Evolutionary conservation across 2,888 invertebrate genomes (phyloP), one percentile per base, ranked within the genome.

Genomic region (Caenorhabditis afra): DNA sequence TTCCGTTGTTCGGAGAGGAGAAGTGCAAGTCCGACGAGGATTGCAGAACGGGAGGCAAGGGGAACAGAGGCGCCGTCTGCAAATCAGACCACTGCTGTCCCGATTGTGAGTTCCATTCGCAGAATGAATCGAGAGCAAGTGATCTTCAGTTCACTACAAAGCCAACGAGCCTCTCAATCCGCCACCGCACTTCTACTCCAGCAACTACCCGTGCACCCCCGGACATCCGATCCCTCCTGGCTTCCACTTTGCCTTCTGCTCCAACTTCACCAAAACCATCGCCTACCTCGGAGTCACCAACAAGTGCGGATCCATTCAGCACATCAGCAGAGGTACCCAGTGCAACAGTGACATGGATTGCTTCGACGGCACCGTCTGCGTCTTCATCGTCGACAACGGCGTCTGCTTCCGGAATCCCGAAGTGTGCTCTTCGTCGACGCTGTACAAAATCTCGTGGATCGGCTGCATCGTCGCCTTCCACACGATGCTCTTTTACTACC

Each of bases 101-200:
- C 23, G 49, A 67, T 8, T 67, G 67, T 67, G 41, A 50, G 67
- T 67, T 5, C 3, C 11, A 20, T 11, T 37, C 18, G 12, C 14
- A 10, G 11, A 41, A 14, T 45, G 14, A 3, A 11, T 41, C n/a
- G 41, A 11, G 14, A 41, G n/a, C 41, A 8, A 3, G 3, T 41
- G 11, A 11, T 11, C 39, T 65, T 66, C 58, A 67, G 67, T 50
- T 58, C 57, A 50, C 16, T 49, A 49, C 11, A 16, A 3, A 4
- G 12, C 39, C n/a, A 23, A 50, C 47, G 41, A 67, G n/a, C 41
- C 49, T 37, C 41, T 67, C 18, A 37, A 22, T 3, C 67, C 67
- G n/a, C 67, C 67, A 0, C 14, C 57, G n/a, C 58, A 67, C 22
- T 67, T 67, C 20, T 67, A 67, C 45, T n/a, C 45, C n/a, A 67